Conservation (phyloP, 2,113 vertebrate species). For the Tupaia chinensis region DNA sequence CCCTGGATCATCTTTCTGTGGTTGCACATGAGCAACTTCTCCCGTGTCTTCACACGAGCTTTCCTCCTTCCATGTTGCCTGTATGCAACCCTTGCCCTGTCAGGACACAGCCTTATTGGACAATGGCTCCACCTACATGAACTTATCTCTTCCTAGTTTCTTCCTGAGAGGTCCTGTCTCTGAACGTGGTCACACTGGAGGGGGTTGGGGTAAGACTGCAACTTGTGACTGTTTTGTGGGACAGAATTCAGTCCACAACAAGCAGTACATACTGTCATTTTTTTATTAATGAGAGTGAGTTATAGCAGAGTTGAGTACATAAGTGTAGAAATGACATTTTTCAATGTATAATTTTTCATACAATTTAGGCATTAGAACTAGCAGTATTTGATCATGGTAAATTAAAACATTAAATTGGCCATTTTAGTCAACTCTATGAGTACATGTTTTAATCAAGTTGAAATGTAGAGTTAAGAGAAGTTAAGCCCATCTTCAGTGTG, state of each 20-base stretch:
- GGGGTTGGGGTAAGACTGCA: background rate
- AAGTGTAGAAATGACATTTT: background rate
- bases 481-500: background rate
- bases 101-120: background rate
- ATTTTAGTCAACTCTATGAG: background rate
- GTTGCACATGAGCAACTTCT: background rate
- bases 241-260: background rate
- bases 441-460: no score
- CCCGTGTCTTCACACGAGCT: background rate
- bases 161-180: background rate
- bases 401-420: background rate
- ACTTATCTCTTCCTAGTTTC: background rate
- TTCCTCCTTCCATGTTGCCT: background rate
- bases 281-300: background rate
- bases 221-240: background rate
- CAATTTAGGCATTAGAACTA: background rate
- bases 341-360: background rate
- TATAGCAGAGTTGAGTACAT: background rate
- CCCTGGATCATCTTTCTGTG: no score
- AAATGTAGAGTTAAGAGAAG: no score
- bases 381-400: background rate
- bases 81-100: background rate
- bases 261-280: background rate
- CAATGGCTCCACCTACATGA: rapidly evolving
- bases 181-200: background rate